phyloP scores from a whole-genome alignment of 2,888 invertebrate genomes.

The Agapostemon virescens region DNA sequence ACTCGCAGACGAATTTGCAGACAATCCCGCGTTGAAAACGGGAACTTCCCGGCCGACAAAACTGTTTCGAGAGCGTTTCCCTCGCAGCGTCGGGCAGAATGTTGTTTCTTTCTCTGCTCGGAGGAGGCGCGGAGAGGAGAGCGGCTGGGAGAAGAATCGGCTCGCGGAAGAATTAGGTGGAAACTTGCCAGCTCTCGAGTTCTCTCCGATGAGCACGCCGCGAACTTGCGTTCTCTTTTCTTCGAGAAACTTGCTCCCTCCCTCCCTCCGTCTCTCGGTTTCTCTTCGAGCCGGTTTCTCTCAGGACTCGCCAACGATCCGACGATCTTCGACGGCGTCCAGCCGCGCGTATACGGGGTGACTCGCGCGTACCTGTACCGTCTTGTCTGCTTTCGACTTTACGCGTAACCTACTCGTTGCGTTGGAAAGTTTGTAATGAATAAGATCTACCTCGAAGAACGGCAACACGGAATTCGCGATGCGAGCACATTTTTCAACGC shows the following conservation, averaged over 20 bases:
- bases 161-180: conserved; percentile 43
- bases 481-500: too few relatives aligned
- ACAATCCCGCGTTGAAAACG: conserved; percentile 5
- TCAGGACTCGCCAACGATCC: conserved; percentile 8
- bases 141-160: conserved; percentile 23
- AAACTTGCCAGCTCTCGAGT: conserved; percentile 48
- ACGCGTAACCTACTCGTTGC: too few relatives aligned
- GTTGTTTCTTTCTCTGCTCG: conserved; percentile 11
- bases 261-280: not conserved
- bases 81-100: conserved; percentile 6
- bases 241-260: not conserved
- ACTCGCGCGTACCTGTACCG: not conserved
- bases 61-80: conserved; percentile 43
- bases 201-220: conserved; percentile 39
- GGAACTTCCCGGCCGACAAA: conserved; percentile 15
- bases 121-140: not conserved
- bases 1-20: not conserved
- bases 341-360: conserved; percentile 19
- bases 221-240: conserved; percentile 25
- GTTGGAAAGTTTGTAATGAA: too few relatives aligned
- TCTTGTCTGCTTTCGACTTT: too few relatives aligned
- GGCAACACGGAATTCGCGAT: too few relatives aligned
- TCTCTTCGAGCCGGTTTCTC: conserved; percentile 24
- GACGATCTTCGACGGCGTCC: conserved; percentile 58
- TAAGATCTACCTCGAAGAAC: too few relatives aligned